Conservation (phyloP, 1,140 invertebrate genomes). For the Dryas iulia region DNA sequence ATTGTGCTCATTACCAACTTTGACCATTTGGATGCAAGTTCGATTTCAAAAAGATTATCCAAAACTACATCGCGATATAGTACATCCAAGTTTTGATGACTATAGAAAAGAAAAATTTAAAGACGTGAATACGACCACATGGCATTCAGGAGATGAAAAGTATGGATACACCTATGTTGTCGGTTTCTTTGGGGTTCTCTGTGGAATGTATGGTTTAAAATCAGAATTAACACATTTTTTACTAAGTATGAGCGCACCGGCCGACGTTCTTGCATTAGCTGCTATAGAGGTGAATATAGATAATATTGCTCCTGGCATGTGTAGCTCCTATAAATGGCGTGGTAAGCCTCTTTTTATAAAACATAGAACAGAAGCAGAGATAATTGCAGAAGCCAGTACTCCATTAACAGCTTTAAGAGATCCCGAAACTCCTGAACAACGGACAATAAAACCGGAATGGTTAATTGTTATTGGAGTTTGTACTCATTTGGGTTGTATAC, state of each 20-base stretch:
- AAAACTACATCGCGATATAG: conserved; percentile 57
- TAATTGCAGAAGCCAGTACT: conserved; percentile 84
- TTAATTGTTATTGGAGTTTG: conserved; percentile 92
- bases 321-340: conserved; percentile 89
- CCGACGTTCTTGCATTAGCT: conserved; percentile 62
- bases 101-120: conserved; percentile 58
- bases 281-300: conserved; percentile 59
- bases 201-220: conserved; percentile 51
- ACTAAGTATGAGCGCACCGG: conserved; percentile 51
- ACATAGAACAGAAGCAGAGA: conserved; percentile 87
- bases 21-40: conserved; percentile 50
- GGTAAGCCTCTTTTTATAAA: conserved; percentile 92
- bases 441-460: conserved; percentile 86
- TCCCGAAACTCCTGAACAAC: conserved; percentile 86
- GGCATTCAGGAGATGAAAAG: conserved; percentile 56
- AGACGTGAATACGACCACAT: conserved; percentile 52
- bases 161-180: conserved; percentile 49
- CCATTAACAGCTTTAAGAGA: conserved; percentile 86
- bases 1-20: background rate
- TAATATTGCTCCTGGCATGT: conserved; percentile 59
- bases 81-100: conserved; percentile 58
- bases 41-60: conserved; percentile 48
- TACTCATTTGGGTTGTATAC: conserved; percentile 94
- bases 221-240: conserved; percentile 47
- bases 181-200: conserved; percentile 52